Conservation (phyloP, 2,113 vertebrate species). For the Elephantulus edwardii region DNA sequence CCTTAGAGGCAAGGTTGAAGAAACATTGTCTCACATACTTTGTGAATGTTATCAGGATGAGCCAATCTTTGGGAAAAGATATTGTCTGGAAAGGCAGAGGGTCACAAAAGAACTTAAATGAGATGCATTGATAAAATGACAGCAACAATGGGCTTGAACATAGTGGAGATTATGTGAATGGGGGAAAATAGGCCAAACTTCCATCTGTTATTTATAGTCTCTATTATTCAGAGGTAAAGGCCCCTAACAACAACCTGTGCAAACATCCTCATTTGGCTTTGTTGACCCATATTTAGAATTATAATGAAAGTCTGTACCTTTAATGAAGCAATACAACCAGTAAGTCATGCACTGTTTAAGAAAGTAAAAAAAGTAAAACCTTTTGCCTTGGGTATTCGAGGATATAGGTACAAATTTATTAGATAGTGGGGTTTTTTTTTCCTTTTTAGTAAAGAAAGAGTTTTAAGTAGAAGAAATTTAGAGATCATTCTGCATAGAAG, state of each 20-base stretch:
- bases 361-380: no score
- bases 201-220: neutral
- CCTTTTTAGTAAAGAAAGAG: neutral
- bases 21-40: neutral
- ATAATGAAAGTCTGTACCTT: slow-evolving; percentile 24
- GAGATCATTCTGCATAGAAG: neutral
- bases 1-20: neutral
- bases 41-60: neutral
- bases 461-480: neutral
- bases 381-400: neutral
- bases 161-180: neutral
- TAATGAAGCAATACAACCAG: neutral
- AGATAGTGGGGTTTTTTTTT: neutral
- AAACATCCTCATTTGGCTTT: neutral
- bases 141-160: neutral
- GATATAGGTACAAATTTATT: neutral
- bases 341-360: neutral
- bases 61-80: neutral
- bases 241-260: no score
- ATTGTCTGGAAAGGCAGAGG: neutral
- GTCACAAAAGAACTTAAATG: neutral
- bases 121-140: neutral
- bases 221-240: no score
- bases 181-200: neutral
- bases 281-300: slow-evolving; percentile 1